phyloP scores from a whole-genome alignment of 1,140 invertebrate species.

The Atta texana region DNA sequence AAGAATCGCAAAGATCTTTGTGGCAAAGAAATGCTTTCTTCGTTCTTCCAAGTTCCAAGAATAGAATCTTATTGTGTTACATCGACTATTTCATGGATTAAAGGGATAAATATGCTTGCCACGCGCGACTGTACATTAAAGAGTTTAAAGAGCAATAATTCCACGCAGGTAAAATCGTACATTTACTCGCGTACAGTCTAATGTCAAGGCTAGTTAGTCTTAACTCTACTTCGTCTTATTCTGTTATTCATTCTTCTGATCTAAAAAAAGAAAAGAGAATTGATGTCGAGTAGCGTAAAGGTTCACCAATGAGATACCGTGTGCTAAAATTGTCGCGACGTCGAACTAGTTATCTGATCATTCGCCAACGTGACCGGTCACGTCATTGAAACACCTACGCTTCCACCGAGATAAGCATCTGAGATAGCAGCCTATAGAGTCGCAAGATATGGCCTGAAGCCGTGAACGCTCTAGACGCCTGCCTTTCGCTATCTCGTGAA shows the following conservation, averaged over 20 bases:
- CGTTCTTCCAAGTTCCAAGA: neutral
- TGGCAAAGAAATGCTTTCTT: slow-evolving; percentile 28
- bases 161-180: neutral
- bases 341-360: slow-evolving; percentile 74
- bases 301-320: slow-evolving; percentile 65
- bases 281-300: slow-evolving; percentile 3
- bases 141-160: slow-evolving; percentile 14
- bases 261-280: neutral
- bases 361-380: slow-evolving; percentile 76
- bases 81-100: neutral
- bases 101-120: slow-evolving; percentile 24
- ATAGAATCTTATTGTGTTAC: slow-evolving; percentile 38
- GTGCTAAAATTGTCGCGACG: slow-evolving; percentile 73
- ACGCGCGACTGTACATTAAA: slow-evolving; percentile 31
- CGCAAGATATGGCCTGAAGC: slow-evolving; percentile 50
- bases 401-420: slow-evolving; percentile 73
- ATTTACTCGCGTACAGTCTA: neutral
- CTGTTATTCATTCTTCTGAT: slow-evolving; percentile 11
- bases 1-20: slow-evolving; percentile 60
- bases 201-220: slow-evolving; percentile 27
- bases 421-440: slow-evolving; percentile 66
- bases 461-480: slow-evolving; percentile 60
- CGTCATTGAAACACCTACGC: slow-evolving; percentile 78
- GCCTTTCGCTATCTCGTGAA: slow-evolving; percentile 71
- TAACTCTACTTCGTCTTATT: neutral